Base-by-base conservation (phyloP, 2,888 invertebrate genomes). In the Gandaritis pyraliata region DNA sequence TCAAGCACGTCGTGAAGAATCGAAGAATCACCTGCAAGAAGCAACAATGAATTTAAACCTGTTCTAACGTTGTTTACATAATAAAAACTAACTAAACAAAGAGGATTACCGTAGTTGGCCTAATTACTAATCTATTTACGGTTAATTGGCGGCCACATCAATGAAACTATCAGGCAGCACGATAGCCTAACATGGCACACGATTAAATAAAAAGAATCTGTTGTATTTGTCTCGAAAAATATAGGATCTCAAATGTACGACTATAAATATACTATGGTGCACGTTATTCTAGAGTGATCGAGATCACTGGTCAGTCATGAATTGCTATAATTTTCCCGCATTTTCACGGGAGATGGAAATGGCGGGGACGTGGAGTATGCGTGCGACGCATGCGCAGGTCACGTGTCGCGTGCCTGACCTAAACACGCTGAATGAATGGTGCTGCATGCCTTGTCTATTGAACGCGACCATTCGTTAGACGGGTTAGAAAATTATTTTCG, bases 301-400 rank as follows among this genome's bases (percentile, higher is more conserved):
- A 2, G 41, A 33, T 33, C 33, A 33, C 33, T 59, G 60, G 53
- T 48, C 58, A 15, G 23, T 23, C 50, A 39, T 61, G 36, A 67
- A 71, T 39, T 13, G 7, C 41, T 16, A 72, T 71, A 72, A 70
- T 72, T 76, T 76, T 77, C 72, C 72, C 72, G 69, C 55, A 65
- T 73, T 81, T 80, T 66, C 76, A 70, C 68, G 73, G 57, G 66
- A 52, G 55, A 58, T 61, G 56, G 49, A 47, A n/a, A 54, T 56
- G 49, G 30, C 53, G 57, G 46, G 49, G 36, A 58, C 64, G 69
- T 66, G 71, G 29, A 65, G 64, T 29, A 29, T 54, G 66, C 70
- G 63, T 69, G 78, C 61, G 38, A 46, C 59, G 69, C 88, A 87
- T 81, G 86, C 78, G 78, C 64, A n/a, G 1, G 3, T 11, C 82